phyloP scores from a whole-genome alignment of 2,113 vertebrate genomes.

The Urocitellus parryii region DNA sequence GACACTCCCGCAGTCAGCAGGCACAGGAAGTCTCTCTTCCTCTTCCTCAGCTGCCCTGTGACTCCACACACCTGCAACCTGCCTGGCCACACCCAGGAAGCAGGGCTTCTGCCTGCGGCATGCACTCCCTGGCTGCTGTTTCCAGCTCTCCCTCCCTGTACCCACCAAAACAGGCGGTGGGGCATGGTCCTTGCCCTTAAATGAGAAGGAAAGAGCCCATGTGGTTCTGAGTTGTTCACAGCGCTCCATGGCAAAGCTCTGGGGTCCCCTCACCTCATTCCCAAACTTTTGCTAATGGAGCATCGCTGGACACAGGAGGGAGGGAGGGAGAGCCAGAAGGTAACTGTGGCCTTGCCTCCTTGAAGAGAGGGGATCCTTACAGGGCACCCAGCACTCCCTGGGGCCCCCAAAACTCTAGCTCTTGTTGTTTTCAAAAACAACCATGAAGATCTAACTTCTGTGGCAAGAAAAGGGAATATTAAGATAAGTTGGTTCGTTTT shows the following conservation, averaged over 20 bases:
- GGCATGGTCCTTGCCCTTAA: neutral
- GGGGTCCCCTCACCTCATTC: neutral
- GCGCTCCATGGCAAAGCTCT: neutral
- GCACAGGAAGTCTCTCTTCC: constrained; percentile 68
- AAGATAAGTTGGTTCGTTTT: constrained; percentile 20
- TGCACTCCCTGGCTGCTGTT: too few species aligned
- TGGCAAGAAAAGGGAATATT: neutral
- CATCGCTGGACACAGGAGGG: neutral
- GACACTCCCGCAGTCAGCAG: constrained; percentile 67
- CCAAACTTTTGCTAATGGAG: neutral
- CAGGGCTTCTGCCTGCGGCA: constrained; percentile 1
- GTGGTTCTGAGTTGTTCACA: neutral
- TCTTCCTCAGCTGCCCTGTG: constrained; percentile 25
- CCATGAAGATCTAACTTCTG: neutral
- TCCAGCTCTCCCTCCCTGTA: too few species aligned
- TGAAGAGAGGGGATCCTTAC: neutral
- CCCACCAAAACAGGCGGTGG: neutral
- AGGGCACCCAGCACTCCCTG: neutral
- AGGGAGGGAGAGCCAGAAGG: neutral
- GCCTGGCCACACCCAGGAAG: constrained; percentile 66
- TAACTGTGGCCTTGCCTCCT: neutral
- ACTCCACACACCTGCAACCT: constrained; percentile 61
- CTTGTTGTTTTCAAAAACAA: neutral
- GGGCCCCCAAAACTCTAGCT: neutral
- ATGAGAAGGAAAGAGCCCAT: neutral